phyloP scores from a whole-genome alignment of 2,888 invertebrate genomes.

The Macropis europaea region DNA sequence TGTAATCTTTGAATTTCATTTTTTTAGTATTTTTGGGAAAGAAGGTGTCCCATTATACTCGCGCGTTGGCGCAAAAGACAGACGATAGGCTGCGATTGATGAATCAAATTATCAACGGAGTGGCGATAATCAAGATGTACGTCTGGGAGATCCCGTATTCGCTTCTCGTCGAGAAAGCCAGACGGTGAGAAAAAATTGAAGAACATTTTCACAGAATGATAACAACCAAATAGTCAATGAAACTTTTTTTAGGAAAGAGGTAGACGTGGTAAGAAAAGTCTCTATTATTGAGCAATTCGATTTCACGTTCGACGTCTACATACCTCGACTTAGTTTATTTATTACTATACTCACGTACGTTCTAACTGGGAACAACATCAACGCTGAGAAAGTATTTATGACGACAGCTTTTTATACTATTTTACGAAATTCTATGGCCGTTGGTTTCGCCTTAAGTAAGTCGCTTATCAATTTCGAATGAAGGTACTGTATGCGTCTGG shows the following conservation, averaged over 20 bases:
- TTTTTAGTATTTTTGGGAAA: conserved; percentile 67
- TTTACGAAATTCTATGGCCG: conserved; percentile 86
- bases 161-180: conserved; percentile 81
- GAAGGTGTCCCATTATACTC: conserved; percentile 80
- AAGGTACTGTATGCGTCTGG: too few species aligned
- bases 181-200: conserved; percentile 77
- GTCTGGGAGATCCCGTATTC: conserved; percentile 92
- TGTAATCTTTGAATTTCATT: not conserved
- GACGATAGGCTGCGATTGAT: conserved; percentile 93
- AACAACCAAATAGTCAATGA: not conserved
- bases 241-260: conserved; percentile 77
- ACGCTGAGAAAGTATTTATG: conserved; percentile 87
- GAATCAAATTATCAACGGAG: conserved; percentile 94
- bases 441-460: conserved; percentile 83
- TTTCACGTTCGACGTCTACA: conserved; percentile 85
- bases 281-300: conserved; percentile 82
- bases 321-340: conserved; percentile 86
- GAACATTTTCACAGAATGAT: not conserved
- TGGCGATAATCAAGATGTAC: conserved; percentile 94
- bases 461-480: not conserved
- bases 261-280: conserved; percentile 78
- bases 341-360: conserved; percentile 85
- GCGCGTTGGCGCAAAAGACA: conserved; percentile 88
- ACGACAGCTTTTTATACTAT: conserved; percentile 88
- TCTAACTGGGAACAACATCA: conserved; percentile 83